Evolutionary conservation across 2,797 vertebrate species (phyloP), one percentile per base, ranked within the genome.

Genomic region (Mormyrops boulengeri): DNA sequence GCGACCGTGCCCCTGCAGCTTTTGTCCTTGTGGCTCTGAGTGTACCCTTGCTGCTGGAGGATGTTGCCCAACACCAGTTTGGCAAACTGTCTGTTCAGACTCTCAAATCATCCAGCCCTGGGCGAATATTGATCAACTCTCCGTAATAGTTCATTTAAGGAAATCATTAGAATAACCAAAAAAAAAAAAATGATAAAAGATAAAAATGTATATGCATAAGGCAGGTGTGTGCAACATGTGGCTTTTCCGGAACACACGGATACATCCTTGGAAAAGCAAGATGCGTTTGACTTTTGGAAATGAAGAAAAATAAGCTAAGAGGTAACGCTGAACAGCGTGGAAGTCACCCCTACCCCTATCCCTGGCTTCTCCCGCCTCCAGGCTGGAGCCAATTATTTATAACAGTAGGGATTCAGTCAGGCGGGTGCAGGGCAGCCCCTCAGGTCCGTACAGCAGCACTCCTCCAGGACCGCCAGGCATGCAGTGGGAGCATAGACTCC

Each of bases 311-410:
- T 73, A 0, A 38, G 69, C 69, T 73, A 7, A 73, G 69, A 73
- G 34, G 34, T 41, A 41, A 73, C 14, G 34, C 12, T 30, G 19
- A 22, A 50, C n/a, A 87, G 84, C 19, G 53, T 55, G 38, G 69
- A 84, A 57, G 77, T 60, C 73, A 47, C 41, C 57, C 89, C 87
- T 6, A 55, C n/a, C 73, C 53, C 77, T 38, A 77, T 34, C 49
- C 47, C 22, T 73, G 66, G 12, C 30, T 38, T 14, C 7, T 47
- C 5, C 44, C 49, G 34, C 53, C 87, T 55, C n/a, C 50, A 14
- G 88, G 60, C 62, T 77, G 88, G 41, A 87, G 69, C 38, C 88
- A 89, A 30, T 69, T 89, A 89, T 91, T 91, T 89, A 66, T 88
- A 89, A 34, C 88, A 55, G 2, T 22, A 44, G 47, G 44, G 69